These are phyloP conservation scores for Menidia beryllina DNA, from an alignment of 2,113 vertebrate genomes.

Conservation along the genomic window DNA sequence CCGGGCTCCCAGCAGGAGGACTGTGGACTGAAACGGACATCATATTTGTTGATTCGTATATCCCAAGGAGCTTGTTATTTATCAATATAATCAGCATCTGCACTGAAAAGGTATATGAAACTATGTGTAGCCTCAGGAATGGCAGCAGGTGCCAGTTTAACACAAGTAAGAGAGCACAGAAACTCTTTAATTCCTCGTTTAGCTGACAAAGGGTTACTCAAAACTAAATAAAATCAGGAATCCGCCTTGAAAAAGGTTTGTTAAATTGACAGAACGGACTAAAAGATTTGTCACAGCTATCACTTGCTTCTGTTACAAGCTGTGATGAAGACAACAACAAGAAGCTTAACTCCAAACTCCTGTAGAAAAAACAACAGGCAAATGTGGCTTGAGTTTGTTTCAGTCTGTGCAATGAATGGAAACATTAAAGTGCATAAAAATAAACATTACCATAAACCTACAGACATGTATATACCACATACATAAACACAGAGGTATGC, in stretches of 20 bases:
- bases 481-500: background rate
- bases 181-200: no score
- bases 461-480: background rate
- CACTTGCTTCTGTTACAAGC: background rate
- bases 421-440: constrained; percentile 35
- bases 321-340: background rate
- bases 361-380: constrained; percentile 6
- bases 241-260: background rate
- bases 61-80: background rate
- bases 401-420: constrained; percentile 17
- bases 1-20: constrained; percentile 84
- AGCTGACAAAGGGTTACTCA: no score
- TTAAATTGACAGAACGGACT: background rate
- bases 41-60: constrained; percentile 23
- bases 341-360: background rate
- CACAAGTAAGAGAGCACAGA: no score
- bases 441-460: constrained; percentile 29
- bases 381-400: constrained; percentile 12
- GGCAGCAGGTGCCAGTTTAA: no score
- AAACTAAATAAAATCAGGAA: background rate
- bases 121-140: no score
- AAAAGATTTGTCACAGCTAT: no score
- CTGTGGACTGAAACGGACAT: constrained; percentile 82
- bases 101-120: background rate
- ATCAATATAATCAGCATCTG: background rate